Percentiles rank a stretch among this genome's conserved stretches.
Evolutionary conservation across 2,797 vertebrate genomes (phyloP).

Genomic region (Pteronotus mesoamericanus): DNA sequence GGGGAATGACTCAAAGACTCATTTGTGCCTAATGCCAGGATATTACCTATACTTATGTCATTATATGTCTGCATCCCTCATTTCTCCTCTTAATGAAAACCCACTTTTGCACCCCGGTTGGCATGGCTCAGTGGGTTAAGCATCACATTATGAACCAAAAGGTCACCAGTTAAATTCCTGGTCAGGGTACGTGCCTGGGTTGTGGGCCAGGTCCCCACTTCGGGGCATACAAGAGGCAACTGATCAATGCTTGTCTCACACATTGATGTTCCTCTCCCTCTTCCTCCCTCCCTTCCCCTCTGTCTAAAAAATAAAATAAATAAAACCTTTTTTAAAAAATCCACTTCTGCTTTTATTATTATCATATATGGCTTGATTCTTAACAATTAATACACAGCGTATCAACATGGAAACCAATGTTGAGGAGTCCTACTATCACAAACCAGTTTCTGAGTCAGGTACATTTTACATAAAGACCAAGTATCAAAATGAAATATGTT

Average conservation of each 20-base stretch:
- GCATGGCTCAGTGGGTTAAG: background rate
- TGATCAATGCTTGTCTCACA: background rate
- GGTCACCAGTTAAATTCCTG: background rate
- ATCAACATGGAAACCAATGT: background rate
- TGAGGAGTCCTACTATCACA: background rate
- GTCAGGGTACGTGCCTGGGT: background rate
- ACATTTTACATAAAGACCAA: slow-evolving; percentile 27
- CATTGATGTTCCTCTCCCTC: background rate
- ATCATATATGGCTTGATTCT: background rate
- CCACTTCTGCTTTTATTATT: background rate
- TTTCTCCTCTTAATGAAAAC: slow-evolving; percentile 7
- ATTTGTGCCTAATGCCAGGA: background rate
- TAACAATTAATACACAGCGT: background rate
- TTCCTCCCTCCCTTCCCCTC: background rate
- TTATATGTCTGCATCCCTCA: background rate
- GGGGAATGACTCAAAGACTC: background rate
- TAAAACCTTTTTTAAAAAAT: background rate
- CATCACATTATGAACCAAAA: background rate
- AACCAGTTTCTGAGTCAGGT: background rate
- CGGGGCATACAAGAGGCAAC: background rate
- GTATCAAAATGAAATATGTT: slow-evolving; percentile 3
- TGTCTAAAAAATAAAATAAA: background rate
- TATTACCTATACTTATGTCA: background rate
- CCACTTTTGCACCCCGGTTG: background rate
- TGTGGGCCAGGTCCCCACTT: background rate